Conservation (phyloP, 2,888 invertebrate species). For the Agrochola circellaris region DNA sequence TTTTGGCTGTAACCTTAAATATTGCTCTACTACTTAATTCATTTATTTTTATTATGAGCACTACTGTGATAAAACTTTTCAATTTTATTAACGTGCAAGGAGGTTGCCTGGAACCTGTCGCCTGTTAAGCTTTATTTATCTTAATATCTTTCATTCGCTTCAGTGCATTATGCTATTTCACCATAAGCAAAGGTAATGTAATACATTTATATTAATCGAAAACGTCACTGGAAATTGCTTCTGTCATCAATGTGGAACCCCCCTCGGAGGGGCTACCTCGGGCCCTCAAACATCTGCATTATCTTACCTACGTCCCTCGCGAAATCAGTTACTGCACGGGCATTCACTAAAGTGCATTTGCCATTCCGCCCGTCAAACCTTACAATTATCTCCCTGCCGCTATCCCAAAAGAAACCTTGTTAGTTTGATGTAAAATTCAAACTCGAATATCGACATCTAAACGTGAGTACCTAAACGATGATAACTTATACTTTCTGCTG, state of each 20-base stretch:
- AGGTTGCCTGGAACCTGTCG: not conserved
- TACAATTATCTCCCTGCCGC: constrained; percentile 74
- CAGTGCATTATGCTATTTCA: constrained; percentile 33
- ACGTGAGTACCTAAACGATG: constrained; percentile 78
- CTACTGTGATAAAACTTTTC: not conserved
- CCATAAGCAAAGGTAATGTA: constrained; percentile 65
- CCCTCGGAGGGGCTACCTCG: constrained; percentile 73
- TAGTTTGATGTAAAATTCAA: constrained; percentile 56
- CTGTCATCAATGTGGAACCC: constrained; percentile 83
- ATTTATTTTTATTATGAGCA: not conserved
- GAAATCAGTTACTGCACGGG: constrained; percentile 85
- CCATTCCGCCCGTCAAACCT: constrained; percentile 85
- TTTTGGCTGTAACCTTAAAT: constrained; percentile 31
- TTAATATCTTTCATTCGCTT: constrained; percentile 17
- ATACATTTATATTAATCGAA: constrained; percentile 88
- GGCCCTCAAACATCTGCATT: constrained; percentile 87
- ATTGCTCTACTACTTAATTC: constrained; percentile 4
- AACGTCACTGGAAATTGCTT: constrained; percentile 84
- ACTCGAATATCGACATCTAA: constrained; percentile 64
- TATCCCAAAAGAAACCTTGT: constrained; percentile 69
- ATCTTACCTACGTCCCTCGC: constrained; percentile 87
- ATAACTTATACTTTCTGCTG: constrained; percentile 77
- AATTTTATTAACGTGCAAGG: not conserved
- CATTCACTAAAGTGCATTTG: constrained; percentile 89
- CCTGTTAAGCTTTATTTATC: constrained; percentile 1